These are phyloP conservation scores for Melanotaenia maccullochi DNA, from an alignment of 2,797 vertebrate species.

Conservation along the genomic window DNA sequence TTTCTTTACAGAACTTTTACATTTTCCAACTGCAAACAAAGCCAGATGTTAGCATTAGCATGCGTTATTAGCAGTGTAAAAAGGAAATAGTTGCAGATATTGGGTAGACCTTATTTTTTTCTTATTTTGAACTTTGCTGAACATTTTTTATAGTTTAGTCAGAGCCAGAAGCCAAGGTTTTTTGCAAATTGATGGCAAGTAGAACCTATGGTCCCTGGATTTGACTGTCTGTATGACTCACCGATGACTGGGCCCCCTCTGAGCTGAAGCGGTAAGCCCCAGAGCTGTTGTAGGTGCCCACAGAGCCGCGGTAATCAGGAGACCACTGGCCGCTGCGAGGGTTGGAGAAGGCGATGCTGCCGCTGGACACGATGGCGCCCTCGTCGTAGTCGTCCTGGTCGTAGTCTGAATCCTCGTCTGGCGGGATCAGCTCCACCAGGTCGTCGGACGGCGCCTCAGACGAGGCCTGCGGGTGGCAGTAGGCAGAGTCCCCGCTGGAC, in stretches of 20 bases:
- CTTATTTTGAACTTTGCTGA: too few relatives aligned
- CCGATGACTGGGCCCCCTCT: conserved; percentile 95
- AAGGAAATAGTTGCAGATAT: too few relatives aligned
- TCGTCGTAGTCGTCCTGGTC: conserved; percentile 94
- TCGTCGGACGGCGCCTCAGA: conserved; percentile 77
- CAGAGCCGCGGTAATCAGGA: conserved; percentile 89
- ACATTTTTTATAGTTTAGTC: too few relatives aligned
- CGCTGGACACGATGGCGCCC: conserved; percentile 89
- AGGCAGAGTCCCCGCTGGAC: conserved; percentile 84
- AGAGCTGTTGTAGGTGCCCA: conserved; percentile 94
- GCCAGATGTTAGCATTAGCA: too few relatives aligned
- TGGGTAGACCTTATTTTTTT: too few relatives aligned
- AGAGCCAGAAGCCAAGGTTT: too few relatives aligned
- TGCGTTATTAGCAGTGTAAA: too few relatives aligned
- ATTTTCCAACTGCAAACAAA: too few relatives aligned
- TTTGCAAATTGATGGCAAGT: too few relatives aligned
- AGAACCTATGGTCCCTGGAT: too few relatives aligned
- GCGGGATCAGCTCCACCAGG: conserved; percentile 86
- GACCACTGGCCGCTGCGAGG: conserved; percentile 92
- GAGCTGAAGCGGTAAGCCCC: conserved; percentile 94
- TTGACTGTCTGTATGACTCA: conserved; percentile 72
- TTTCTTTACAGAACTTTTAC: too few relatives aligned
- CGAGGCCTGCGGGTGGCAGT: conserved; percentile 82
- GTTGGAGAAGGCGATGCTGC: conserved; percentile 89
- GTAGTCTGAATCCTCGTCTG: conserved; percentile 91